phyloP scores from a whole-genome alignment of 2,113 vertebrate genomes.

The Phasianus colchicus region DNA sequence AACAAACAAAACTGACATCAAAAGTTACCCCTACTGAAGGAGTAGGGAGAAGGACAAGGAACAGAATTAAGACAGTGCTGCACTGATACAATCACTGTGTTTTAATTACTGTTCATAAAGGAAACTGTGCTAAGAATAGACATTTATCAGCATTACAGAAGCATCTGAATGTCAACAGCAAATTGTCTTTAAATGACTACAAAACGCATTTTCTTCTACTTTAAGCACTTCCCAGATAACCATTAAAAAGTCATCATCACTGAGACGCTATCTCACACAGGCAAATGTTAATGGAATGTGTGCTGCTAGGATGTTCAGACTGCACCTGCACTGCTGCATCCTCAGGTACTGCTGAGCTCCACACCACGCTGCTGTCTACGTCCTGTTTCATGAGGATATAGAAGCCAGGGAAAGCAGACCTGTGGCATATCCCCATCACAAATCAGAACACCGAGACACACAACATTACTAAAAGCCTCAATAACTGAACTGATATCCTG shows the following conservation, averaged over 20 bases:
- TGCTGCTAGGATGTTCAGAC: fast-evolving
- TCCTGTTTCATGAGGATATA: background rate
- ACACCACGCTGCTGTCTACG: background rate
- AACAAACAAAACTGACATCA: background rate
- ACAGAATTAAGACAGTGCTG: background rate
- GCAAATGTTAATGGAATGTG: background rate
- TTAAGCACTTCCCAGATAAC: background rate
- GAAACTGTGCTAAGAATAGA: background rate
- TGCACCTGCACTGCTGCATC: background rate
- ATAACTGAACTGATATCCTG: background rate
- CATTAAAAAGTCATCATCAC: constrained; percentile 44
- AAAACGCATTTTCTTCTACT: background rate
- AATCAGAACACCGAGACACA: background rate
- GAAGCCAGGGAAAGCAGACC: background rate
- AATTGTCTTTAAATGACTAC: constrained; percentile 51
- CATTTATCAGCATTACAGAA: constrained; percentile 27
- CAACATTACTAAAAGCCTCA: fast-evolving
- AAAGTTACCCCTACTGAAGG: background rate
- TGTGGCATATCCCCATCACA: fast-evolving
- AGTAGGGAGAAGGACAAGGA: background rate
- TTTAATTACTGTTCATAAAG: constrained; percentile 39
- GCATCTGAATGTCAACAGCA: constrained; percentile 7
- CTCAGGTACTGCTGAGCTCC: background rate
- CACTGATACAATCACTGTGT: background rate
- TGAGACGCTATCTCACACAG: background rate